Percentiles rank a stretch among this genome's conserved stretches.
These are phyloP conservation scores for Cisticola juncidis DNA, from an alignment of 2,113 vertebrate genomes.

Conservation along the genomic window DNA sequence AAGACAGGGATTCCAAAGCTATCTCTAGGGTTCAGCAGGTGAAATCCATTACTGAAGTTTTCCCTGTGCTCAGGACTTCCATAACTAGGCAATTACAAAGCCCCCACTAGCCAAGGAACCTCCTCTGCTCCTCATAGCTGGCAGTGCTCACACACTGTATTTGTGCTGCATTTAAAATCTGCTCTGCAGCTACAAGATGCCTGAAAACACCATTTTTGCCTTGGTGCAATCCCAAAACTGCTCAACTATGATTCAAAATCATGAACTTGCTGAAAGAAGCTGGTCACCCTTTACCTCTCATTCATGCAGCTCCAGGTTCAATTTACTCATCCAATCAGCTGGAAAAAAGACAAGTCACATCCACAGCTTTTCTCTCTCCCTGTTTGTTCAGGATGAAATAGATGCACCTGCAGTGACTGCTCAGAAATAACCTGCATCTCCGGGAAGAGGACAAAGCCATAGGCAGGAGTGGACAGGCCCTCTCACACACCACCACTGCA, in stretches of 20 bases:
- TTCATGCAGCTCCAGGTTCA: neutral
- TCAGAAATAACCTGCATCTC: neutral
- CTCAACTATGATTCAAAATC: neutral
- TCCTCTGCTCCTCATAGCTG: neutral
- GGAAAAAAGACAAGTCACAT: neutral
- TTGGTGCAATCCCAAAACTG: neutral
- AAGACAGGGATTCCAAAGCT: neutral
- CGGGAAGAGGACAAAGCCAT: fast-evolving
- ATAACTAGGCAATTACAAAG: neutral
- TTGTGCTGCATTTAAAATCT: neutral
- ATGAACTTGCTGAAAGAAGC: neutral
- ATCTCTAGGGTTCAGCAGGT: neutral
- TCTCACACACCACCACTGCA: neutral
- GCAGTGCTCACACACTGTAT: neutral
- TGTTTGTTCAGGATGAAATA: neutral
- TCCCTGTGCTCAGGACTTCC: neutral
- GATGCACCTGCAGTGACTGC: neutral
- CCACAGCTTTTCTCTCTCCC: neutral
- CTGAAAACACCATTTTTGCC: neutral
- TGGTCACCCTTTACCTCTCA: neutral
- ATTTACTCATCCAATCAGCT: neutral
- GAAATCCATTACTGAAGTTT: neutral
- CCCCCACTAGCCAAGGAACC: neutral
- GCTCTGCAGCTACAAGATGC: neutral
- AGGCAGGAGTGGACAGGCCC: neutral